phyloP scores from a whole-genome alignment of 2,888 invertebrate species.

The Oxyteleia sp. region DNA sequence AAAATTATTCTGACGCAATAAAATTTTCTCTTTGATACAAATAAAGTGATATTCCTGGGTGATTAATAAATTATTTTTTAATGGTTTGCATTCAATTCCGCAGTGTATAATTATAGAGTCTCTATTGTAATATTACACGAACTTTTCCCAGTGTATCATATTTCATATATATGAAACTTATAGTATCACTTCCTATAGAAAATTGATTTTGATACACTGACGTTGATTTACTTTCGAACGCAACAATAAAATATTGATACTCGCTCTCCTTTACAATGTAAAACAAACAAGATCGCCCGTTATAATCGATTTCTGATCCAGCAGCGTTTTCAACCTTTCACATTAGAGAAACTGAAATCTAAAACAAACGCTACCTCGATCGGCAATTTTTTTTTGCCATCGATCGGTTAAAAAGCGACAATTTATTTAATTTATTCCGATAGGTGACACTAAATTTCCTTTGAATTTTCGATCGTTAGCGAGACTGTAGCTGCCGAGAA shows the following conservation, averaged over 20 bases:
- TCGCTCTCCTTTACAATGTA: slow-evolving; percentile 42
- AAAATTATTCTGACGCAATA: too few species aligned
- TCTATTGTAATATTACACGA: too few species aligned
- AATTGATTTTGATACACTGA: too few species aligned
- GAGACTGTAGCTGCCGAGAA: slow-evolving; percentile 27
- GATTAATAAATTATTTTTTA: too few species aligned
- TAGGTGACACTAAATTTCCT: slow-evolving; percentile 41
- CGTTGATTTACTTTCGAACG: slow-evolving; percentile 41
- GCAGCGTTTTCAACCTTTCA: slow-evolving; percentile 36
- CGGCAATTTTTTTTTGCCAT: slow-evolving; percentile 7
- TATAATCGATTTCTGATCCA: slow-evolving; percentile 56
- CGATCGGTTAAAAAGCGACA: slow-evolving; percentile 38
- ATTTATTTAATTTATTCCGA: slow-evolving; percentile 62
- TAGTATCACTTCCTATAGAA: too few species aligned
- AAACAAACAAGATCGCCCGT: slow-evolving; percentile 50
- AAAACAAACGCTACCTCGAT: slow-evolving; percentile 53
- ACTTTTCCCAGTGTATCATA: too few species aligned
- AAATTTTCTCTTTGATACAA: too few species aligned
- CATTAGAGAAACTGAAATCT: slow-evolving; percentile 56
- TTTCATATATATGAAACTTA: too few species aligned
- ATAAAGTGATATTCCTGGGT: too few species aligned
- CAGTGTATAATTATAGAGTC: too few species aligned
- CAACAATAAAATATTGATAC: slow-evolving; percentile 53
- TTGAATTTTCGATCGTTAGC: slow-evolving; percentile 36
- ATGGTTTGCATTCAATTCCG: too few species aligned